phyloP scores from a whole-genome alignment of 2,113 vertebrate genomes.

The Nycticryphes semicollaris region DNA sequence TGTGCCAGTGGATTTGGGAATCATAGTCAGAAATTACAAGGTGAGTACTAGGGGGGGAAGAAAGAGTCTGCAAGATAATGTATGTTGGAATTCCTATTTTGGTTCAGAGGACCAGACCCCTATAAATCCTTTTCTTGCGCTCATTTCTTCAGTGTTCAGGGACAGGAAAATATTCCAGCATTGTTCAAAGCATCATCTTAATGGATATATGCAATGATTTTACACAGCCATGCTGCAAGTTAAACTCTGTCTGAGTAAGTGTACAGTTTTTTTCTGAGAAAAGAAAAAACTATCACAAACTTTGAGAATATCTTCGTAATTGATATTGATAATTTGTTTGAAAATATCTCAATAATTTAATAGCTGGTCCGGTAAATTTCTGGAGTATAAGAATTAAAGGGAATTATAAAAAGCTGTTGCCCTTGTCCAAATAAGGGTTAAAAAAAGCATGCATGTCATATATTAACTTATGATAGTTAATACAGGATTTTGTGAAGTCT shows the following conservation, averaged over 20 bases:
- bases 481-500: background rate
- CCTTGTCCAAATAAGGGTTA: background rate
- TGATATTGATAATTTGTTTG: too few species aligned
- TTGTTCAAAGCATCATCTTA: background rate
- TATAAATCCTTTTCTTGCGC: background rate
- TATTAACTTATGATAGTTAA: background rate
- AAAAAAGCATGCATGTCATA: background rate
- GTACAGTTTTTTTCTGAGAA: background rate
- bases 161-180: background rate
- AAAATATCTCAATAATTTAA: background rate
- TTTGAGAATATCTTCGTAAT: too few species aligned
- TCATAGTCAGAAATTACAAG: background rate
- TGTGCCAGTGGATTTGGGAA: background rate
- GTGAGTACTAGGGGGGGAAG: rapidly evolving
- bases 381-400: background rate
- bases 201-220: background rate
- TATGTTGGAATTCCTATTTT: background rate
- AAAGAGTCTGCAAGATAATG: background rate
- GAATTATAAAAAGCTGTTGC: background rate
- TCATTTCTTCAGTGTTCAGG: background rate
- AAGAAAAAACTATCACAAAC: background rate
- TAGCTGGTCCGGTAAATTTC: background rate
- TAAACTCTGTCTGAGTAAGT: background rate
- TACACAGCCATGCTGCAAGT: background rate
- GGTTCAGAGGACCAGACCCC: background rate